Conservation (phyloP, 2,797 vertebrate genomes). For the Enteromius paludinosus region DNA sequence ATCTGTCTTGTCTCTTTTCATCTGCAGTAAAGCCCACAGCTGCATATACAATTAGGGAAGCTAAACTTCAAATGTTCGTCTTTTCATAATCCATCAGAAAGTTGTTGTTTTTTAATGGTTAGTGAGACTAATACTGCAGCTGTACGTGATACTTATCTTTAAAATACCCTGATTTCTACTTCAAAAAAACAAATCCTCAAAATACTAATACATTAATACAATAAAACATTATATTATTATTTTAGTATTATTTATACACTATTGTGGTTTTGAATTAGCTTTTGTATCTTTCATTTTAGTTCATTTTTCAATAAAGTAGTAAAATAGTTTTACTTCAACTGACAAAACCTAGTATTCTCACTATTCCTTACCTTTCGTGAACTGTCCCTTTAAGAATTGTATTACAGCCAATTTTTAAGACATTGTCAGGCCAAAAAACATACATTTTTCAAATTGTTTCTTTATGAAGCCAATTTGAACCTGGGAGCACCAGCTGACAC, state of each 20-base stretch:
- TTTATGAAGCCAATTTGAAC: background rate
- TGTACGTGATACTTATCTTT: background rate
- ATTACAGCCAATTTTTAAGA: background rate
- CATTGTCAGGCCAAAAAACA: background rate
- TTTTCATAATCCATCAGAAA: background rate
- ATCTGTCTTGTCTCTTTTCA: constrained; percentile 41
- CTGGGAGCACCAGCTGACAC: constrained; percentile 21
- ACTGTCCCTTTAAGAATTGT: background rate
- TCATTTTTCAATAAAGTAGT: background rate
- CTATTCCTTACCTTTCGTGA: background rate
- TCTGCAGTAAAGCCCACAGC: background rate
- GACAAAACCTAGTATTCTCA: background rate
- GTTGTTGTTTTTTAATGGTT: background rate
- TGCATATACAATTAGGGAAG: constrained; percentile 7
- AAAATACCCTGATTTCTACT: background rate
- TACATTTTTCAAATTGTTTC: background rate
- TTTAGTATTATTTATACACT: background rate
- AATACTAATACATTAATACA: background rate
- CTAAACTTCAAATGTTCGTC: background rate
- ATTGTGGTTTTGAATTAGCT: background rate
- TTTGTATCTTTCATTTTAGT: background rate
- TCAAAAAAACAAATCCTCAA: background rate
- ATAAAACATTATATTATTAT: background rate
- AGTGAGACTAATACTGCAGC: background rate
- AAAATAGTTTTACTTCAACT: background rate